Base-by-base conservation (phyloP, 1,140 invertebrate species). In the Melanaphis sacchari region DNA sequence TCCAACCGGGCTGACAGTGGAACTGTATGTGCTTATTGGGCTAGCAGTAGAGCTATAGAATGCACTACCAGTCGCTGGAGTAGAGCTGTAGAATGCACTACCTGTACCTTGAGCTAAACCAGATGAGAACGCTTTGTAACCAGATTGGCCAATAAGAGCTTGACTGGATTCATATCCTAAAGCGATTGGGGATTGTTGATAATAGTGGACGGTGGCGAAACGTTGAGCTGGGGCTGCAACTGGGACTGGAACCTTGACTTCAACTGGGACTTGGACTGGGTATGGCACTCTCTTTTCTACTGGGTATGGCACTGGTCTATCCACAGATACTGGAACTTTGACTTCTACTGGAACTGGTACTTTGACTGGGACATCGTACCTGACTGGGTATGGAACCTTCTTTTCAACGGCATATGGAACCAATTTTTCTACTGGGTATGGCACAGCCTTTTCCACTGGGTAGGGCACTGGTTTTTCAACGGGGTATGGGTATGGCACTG, bases 291-390 rank as follows among this genome's bases (percentile, higher is more conserved):
- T 96, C 49, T 97, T 97, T 94, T 97, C 96, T 21, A 97, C 97
- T 90, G 97, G 96, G 94, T 96, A 96, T 93, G 97, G 97, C 36
- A 97, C 96, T 85, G 96, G 96, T 95, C 97, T 97, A 94, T 97
- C 97, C 0, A 97, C 97, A 59, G 97, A 96, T 93, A 96, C 96
- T 8, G 97, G 97, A 26, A 94, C 94, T 94, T 94, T 94, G 38
- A 94, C 94, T 43, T 94, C 94, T n/a, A 94, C 94, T 76, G 97
- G 97, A 9, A 98, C 97, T 91, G 96, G 96, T 40, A 97, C 96
- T 94, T 96, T 96, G 92, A 97, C 96, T 52, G 97, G 97, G 95
- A 97, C 97, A 95, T 97, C 97, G 49, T 98, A 97, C 46, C 96
- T 96, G 82, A 97, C 96, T 94, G 97, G 90, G 11, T 93, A 94